Evolutionary conservation across 92 coral and sea anemone genomes (phyloP).

Genomic region (Meandrina meandrites): DNA sequence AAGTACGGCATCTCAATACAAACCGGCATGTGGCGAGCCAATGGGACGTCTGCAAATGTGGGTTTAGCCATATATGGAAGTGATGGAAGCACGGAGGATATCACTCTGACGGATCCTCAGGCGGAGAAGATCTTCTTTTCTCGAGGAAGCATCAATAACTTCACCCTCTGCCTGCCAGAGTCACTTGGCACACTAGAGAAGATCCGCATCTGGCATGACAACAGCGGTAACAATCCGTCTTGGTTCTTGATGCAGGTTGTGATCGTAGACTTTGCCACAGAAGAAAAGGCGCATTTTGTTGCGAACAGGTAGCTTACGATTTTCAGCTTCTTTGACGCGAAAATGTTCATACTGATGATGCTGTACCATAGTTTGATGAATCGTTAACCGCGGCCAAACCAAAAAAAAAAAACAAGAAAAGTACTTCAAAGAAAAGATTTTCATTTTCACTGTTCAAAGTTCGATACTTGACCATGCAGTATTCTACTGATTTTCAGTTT

Average conservation of each 20-base stretch:
- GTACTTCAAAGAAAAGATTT: too few species aligned
- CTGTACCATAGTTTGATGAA: too few species aligned
- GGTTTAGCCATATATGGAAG: conserved; percentile 73
- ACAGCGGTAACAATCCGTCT: conserved; percentile 75
- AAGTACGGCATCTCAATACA: conserved; percentile 70
- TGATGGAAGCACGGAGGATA: conserved; percentile 62
- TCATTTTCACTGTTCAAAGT: too few species aligned
- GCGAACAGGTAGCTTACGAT: conserved; percentile 57
- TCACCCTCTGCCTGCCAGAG: conserved; percentile 66
- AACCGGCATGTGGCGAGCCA: conserved; percentile 90
- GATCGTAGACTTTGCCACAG: conserved; percentile 57
- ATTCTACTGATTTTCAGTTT: too few species aligned
- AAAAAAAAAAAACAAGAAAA: too few species aligned
- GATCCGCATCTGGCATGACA: conserved; percentile 85
- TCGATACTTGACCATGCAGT: too few species aligned
- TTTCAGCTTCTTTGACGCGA: not conserved
- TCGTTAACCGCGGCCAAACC: too few species aligned
- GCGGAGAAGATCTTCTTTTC: conserved; percentile 72
- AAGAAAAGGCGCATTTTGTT: conserved; percentile 57
- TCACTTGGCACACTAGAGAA: conserved; percentile 63
- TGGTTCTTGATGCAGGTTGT: conserved; percentile 80
- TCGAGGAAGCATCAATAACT: conserved; percentile 84
- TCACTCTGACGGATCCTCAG: conserved; percentile 66
- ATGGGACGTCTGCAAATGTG: conserved; percentile 84
- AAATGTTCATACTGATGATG: not conserved